These are phyloP conservation scores for Anoplius nigerrimus DNA, from an alignment of 2,888 invertebrate genomes.

Conservation along the genomic window DNA sequence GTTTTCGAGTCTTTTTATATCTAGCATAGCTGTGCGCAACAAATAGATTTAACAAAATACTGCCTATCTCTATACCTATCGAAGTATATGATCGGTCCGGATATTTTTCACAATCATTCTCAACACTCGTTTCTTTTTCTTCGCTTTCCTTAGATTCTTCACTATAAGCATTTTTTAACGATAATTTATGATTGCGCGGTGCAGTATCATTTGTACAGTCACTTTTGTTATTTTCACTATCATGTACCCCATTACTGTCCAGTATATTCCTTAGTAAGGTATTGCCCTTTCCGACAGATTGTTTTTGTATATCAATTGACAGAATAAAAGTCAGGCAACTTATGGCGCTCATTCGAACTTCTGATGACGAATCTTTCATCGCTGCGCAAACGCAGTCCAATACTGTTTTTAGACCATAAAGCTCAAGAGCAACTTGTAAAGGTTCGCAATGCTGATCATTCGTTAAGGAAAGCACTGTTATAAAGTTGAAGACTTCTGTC, in stretches of 20 bases:
- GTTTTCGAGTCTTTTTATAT: conserved; percentile 64
- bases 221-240: conserved; percentile 36
- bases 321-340: conserved; percentile 66
- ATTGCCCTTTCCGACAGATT: conserved; percentile 42
- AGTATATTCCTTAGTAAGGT: conserved; percentile 50
- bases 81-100: conserved; percentile 16
- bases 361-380: conserved; percentile 57
- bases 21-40: conserved; percentile 72
- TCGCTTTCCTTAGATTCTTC: conserved; percentile 22
- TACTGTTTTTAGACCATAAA: conserved; percentile 54
- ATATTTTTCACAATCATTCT: neutral
- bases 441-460: conserved; percentile 66
- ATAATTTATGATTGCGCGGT: conserved; percentile 56
- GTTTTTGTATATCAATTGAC: conserved; percentile 64
- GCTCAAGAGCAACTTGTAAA: conserved; percentile 62
- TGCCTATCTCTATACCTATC: conserved; percentile 75
- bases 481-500: conserved; percentile 75
- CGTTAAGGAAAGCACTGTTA: conserved; percentile 71
- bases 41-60: conserved; percentile 74
- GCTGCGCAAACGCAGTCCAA: conserved; percentile 59
- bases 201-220: conserved; percentile 47
- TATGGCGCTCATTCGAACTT: conserved; percentile 66
- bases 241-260: conserved; percentile 44
- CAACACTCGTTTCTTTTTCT: neutral
- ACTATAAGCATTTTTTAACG: conserved; percentile 44